Conservation (phyloP, 2,797 vertebrate genomes). For the Pseudochaenichthys georgianus region DNA sequence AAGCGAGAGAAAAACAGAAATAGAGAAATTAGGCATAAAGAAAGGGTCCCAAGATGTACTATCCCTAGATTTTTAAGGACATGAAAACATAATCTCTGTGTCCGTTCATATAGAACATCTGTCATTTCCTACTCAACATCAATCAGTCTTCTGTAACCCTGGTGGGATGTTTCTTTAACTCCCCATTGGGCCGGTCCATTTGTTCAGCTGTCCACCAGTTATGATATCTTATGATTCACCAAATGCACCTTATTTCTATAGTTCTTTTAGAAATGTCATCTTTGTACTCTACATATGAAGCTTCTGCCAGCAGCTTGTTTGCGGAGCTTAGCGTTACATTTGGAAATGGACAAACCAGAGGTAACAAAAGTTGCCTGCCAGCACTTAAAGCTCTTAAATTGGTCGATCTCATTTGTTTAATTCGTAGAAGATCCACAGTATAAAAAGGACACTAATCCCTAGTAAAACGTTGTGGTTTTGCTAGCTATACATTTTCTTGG, state of each 20-base stretch:
- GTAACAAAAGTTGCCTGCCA: too few species aligned
- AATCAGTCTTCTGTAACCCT: slow-evolving; percentile 2
- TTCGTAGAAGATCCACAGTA: neutral
- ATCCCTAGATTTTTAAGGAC: neutral
- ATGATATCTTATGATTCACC: slow-evolving; percentile 20
- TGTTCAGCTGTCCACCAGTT: slow-evolving; percentile 20
- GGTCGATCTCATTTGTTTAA: neutral
- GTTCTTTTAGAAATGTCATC: neutral
- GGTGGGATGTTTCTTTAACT: slow-evolving; percentile 6
- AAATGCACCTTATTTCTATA: neutral
- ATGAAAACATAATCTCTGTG: slow-evolving; percentile 12
- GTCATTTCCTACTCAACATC: slow-evolving; percentile 3
- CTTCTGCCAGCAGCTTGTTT: neutral
- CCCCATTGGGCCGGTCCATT: slow-evolving; percentile 14
- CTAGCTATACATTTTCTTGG: neutral
- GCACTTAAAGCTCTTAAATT: neutral
- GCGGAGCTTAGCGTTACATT: slow-evolving; percentile 1
- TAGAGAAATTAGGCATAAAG: slow-evolving; percentile 10
- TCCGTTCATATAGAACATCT: neutral
- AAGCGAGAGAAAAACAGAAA: slow-evolving; percentile 24
- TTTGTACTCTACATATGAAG: neutral
- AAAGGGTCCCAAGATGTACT: neutral
- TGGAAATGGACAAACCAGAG: neutral
- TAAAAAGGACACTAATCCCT: neutral
- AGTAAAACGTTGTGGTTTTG: neutral